Percentiles rank a stretch among this genome's conserved stretches.
Evolutionary conservation across 2,113 vertebrate species (phyloP).

Genomic region (Chloropsis cyanopogon): DNA sequence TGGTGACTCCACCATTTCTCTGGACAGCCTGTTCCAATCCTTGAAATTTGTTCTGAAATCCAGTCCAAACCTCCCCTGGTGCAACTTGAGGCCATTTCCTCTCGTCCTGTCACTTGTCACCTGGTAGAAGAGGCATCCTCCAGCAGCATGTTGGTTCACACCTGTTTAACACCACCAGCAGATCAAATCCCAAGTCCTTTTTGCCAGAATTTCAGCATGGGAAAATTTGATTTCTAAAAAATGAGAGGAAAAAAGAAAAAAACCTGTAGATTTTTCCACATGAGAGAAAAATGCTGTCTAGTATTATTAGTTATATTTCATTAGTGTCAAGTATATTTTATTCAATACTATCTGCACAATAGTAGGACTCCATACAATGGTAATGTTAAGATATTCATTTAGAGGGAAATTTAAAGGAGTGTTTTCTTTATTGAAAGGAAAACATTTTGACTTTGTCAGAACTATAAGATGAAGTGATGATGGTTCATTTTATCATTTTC

Average conservation of each 20-base stretch:
- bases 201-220: neutral
- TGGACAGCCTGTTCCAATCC: neutral
- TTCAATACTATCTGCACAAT: neutral
- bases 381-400: neutral
- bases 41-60: neutral
- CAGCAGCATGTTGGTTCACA: neutral
- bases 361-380: neutral
- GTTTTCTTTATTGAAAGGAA: neutral
- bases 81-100: neutral
- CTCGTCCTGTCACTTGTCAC: neutral
- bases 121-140: neutral
- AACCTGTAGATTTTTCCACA: neutral
- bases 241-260: neutral
- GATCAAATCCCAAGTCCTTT: fast-evolving
- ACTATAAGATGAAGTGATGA: neutral
- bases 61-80: neutral
- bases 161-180: neutral
- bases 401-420: neutral
- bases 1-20: neutral
- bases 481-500: constrained; percentile 22
- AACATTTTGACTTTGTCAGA: constrained; percentile 28
- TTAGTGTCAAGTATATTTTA: neutral
- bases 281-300: neutral
- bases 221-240: neutral
- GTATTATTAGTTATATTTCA: neutral